Evolutionary conservation across 2,888 invertebrate genomes (phyloP), one percentile per base, ranked within the genome.

Genomic region (Diabrotica balteata): DNA sequence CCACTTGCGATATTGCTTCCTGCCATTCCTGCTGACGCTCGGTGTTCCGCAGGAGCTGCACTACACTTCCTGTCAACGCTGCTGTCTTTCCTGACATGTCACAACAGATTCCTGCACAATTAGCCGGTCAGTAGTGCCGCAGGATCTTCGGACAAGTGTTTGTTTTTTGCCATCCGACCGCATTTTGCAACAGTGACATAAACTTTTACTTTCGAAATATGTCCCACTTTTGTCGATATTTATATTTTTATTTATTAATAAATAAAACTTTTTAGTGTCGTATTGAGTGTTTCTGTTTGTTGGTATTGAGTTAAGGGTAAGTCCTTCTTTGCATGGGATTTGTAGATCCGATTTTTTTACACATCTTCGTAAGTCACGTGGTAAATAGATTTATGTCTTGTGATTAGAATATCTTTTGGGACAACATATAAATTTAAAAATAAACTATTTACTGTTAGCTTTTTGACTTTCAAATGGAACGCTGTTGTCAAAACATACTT

Each of bases 1-100:
- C 84, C 83, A 84, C 84, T 84, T 83, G 84, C 84, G 82, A 84
- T 84, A 84, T 84, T 83, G 84, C 82, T 84, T 84, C 84, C 84
- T 83, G 83, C 81, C 82, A 82, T 82, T 82, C 80, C 82, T 82
- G 83, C 74, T 80, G 79, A 77, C 80, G 80, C 78, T 79, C 79
- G 81, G 81, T 81, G 81, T 82, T 82, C 82, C 82, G 80, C 81
- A 81, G 83, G 82, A 82, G 79, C 81, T 81, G 79, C 79, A 77
- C 77, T 78, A 80, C 80, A 81, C 82, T 83, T 83, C 82, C 83
- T 82, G 81, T 78, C 77, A 77, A 77, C 80, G 68, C 49, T 58
- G 76, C 79, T 78, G 80, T 78, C 80, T 80, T 77, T 82, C 82
- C 82, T 82, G 81, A 78, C 76, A 74, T 67, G 70, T 70, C 69